These are phyloP conservation scores for Tragelaphus strepsiceros DNA, from an alignment of 2,113 vertebrate genomes.

Conservation along the genomic window DNA sequence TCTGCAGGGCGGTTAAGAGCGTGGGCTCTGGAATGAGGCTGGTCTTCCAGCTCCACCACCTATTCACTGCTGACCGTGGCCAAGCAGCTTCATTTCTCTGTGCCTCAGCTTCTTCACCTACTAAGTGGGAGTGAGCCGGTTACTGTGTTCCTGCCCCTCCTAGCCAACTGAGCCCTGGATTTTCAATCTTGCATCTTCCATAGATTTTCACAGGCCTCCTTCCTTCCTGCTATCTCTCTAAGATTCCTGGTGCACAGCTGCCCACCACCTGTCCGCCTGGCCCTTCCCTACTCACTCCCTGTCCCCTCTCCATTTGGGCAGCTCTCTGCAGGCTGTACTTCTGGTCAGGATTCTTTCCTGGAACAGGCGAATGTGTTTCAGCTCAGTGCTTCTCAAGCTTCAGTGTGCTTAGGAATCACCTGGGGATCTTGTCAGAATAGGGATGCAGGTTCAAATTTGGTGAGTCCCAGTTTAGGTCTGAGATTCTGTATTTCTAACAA, in stretches of 20 bases:
- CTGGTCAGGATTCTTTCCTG: neutral
- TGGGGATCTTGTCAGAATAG: neutral
- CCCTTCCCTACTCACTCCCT: neutral
- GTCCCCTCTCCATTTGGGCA: neutral
- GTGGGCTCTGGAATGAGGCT: neutral
- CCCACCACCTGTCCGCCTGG: neutral
- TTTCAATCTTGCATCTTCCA: neutral
- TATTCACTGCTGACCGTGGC: neutral
- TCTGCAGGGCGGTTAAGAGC: neutral
- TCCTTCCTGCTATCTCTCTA: neutral
- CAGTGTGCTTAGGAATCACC: neutral
- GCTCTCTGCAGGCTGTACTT: neutral
- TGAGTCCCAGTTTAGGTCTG: neutral
- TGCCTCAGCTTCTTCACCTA: neutral
- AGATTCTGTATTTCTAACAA: neutral
- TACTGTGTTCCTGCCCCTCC: neutral
- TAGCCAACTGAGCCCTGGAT: fast-evolving
- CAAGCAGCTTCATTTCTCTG: neutral
- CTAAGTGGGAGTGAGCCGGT: neutral
- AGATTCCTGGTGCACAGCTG: neutral
- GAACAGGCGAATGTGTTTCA: neutral
- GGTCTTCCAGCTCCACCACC: neutral
- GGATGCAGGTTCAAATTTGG: neutral
- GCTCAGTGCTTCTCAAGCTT: neutral
- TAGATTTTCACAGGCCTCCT: neutral